phyloP scores from a whole-genome alignment of 92 coral and sea anemone genomes.

The Umimayanthus chanpuru region DNA sequence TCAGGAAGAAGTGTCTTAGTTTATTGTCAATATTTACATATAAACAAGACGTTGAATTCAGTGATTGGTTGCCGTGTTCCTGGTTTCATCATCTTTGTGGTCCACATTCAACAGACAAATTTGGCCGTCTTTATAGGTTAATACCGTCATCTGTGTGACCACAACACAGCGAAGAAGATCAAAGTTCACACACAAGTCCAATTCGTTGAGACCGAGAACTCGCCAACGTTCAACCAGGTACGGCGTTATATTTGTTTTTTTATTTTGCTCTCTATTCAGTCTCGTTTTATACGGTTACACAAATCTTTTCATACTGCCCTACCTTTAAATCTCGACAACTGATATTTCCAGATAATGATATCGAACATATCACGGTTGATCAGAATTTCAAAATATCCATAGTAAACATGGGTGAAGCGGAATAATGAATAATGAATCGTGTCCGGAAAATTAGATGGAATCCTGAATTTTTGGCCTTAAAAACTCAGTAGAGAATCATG shows the following conservation, averaged over 20 bases:
- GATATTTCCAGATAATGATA: too few relatives aligned
- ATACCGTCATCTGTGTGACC: not conserved
- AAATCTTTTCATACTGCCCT: not conserved
- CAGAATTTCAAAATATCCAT: not conserved
- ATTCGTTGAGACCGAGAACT: not conserved
- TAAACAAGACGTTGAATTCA: slow-evolving; percentile 15
- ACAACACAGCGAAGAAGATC: not conserved
- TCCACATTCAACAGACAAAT: not conserved
- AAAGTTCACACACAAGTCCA: slow-evolving; percentile 6
- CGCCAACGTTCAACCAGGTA: not conserved
- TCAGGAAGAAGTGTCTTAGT: not conserved
- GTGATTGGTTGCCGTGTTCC: slow-evolving; percentile 13
- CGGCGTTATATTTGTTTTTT: not conserved
- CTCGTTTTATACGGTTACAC: not conserved
- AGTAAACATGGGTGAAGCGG: not conserved
- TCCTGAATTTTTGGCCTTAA: too few relatives aligned
- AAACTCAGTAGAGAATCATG: too few relatives aligned
- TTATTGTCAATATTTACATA: not conserved
- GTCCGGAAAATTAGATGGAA: too few relatives aligned
- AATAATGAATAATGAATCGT: too few relatives aligned
- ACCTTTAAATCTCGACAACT: not conserved
- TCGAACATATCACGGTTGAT: not conserved
- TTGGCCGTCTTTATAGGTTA: not conserved
- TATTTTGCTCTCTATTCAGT: not conserved
- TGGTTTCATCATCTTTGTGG: slow-evolving; percentile 41